A percentile compares a stretch with the other conserved stretches of the same genome.
Evolutionary conservation across 2,113 vertebrate species (phyloP).

Genomic region (Calcarius ornatus): DNA sequence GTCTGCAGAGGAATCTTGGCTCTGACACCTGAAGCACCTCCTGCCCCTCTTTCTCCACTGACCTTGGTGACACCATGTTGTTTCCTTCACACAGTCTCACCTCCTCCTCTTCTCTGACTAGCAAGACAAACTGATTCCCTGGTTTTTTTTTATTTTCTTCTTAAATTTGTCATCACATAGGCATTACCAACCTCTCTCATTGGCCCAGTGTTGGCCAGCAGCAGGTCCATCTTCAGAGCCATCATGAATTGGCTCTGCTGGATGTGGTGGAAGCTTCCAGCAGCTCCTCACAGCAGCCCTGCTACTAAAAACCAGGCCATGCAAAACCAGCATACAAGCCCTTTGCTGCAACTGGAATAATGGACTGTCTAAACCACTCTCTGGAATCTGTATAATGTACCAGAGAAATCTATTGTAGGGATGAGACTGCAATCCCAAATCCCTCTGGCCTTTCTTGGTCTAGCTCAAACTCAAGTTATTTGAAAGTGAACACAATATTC

Average conservation of each 20-base stretch:
- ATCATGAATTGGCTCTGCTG: no score
- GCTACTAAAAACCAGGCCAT: not conserved
- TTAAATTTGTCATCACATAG: no score
- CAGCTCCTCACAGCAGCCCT: not conserved
- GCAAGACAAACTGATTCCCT: not conserved
- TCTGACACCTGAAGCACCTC: rapidly evolving
- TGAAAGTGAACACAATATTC: not conserved
- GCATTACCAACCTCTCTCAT: rapidly evolving
- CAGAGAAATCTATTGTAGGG: not conserved
- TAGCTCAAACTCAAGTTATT: not conserved
- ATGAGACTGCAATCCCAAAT: not conserved
- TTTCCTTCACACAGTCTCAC: not conserved
- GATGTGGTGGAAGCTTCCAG: not conserved
- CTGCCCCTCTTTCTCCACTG: not conserved
- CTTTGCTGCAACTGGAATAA: not conserved
- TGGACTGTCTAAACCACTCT: not conserved
- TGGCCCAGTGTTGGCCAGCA: not conserved
- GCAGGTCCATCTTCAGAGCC: not conserved
- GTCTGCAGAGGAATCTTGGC: not conserved
- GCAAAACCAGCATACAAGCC: not conserved
- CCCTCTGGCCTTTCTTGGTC: not conserved
- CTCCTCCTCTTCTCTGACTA: not conserved
- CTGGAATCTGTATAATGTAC: not conserved
- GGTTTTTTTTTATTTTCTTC: not conserved
- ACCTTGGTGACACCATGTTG: not conserved